Percentiles rank a stretch among this genome's conserved stretches.
phyloP scores from a whole-genome alignment of 1,140 invertebrate species.

The Drosophila tristis region DNA sequence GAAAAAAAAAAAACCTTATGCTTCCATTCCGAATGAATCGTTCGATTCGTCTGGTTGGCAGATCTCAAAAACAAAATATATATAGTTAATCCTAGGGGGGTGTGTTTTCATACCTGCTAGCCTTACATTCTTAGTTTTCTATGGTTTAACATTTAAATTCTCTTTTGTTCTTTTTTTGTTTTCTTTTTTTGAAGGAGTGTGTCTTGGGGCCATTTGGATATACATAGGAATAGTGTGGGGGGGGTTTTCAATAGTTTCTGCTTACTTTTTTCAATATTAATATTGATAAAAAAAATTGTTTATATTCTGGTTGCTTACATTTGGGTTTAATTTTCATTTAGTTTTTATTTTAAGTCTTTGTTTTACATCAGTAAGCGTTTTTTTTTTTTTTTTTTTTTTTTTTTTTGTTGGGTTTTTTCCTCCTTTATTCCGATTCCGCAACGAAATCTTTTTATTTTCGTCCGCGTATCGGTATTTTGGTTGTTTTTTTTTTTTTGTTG shows the following conservation, averaged over 20 bases:
- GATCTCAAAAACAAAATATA: no score
- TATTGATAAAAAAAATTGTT: slow-evolving; percentile 12
- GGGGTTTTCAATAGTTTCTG: slow-evolving; percentile 6
- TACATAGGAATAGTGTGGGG: neutral
- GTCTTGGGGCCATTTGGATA: neutral
- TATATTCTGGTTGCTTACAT: slow-evolving; percentile 10
- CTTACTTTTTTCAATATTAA: slow-evolving; percentile 5
- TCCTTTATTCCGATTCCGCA: slow-evolving; percentile 14
- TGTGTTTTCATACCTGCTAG: no score
- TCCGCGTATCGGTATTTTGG: neutral
- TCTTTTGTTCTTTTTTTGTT: neutral
- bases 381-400: slow-evolving; percentile 41
- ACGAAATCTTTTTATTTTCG: neutral
- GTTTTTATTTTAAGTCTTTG: slow-evolving; percentile 70
- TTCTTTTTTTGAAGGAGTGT: neutral
- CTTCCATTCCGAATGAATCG: no score
- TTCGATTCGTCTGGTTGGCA: no score
- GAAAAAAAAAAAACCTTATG: no score
- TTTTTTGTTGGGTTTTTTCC: slow-evolving; percentile 7
- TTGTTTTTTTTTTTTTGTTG: slow-evolving; percentile 18
- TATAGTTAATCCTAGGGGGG: no score
- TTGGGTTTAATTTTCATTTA: slow-evolving; percentile 18
- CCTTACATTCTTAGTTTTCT: no score
- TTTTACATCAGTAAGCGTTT: slow-evolving; percentile 81
- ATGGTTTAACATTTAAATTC: neutral